A percentile compares a stretch with the other conserved stretches of the same genome.
Conservation (phyloP, 2,113 vertebrate genomes). For the Plestiodon gilberti region DNA sequence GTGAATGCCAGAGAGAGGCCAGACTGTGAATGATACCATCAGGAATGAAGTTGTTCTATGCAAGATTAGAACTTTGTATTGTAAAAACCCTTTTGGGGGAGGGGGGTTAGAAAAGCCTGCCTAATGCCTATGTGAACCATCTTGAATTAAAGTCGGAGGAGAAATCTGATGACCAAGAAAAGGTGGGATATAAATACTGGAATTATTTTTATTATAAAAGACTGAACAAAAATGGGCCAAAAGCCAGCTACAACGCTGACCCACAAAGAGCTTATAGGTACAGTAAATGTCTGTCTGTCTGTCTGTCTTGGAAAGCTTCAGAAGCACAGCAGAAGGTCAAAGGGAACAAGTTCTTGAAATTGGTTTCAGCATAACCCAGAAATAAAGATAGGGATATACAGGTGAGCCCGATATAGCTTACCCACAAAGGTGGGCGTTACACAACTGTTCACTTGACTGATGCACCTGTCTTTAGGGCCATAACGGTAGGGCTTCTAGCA, state of each 20-base stretch:
- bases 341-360: background rate
- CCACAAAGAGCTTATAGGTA: background rate
- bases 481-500: background rate
- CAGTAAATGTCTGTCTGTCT: background rate
- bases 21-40: too few relatives aligned
- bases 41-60: too few relatives aligned
- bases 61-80: too few relatives aligned
- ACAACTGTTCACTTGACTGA: background rate
- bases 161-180: too few relatives aligned
- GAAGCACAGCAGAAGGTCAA: background rate
- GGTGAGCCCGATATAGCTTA: background rate
- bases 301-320: background rate
- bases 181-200: too few relatives aligned
- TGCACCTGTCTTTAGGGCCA: background rate
- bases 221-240: too few relatives aligned
- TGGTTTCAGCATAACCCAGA: background rate
- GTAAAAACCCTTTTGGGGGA: too few relatives aligned
- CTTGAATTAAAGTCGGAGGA: too few relatives aligned
- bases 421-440: background rate
- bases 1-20: too few relatives aligned
- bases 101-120: too few relatives aligned
- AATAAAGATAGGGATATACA: background rate
- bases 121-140: too few relatives aligned
- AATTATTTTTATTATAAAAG: too few relatives aligned
- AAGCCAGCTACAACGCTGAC: background rate